Evolutionary conservation across 2,113 vertebrate genomes (phyloP).

Genomic region (Poicephalus meyeri): DNA sequence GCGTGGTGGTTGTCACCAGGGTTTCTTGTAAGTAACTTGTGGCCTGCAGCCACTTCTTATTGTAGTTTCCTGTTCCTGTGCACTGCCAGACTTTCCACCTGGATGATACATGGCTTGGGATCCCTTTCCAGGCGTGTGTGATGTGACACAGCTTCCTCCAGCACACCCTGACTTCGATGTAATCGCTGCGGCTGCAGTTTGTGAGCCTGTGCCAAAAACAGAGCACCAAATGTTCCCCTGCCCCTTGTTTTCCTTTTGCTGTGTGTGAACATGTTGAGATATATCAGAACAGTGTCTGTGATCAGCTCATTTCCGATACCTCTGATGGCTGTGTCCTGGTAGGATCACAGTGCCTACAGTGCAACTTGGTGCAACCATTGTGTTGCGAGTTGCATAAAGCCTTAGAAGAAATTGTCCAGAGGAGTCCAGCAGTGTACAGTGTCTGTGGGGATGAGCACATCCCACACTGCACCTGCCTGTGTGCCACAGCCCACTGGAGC

Average conservation of each 20-base stretch:
- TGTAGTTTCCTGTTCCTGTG: not conserved
- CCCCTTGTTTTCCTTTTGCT: not conserved
- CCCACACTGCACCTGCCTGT: too few species aligned
- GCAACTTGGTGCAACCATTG: not conserved
- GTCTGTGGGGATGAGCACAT: not conserved
- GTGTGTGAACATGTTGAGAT: not conserved
- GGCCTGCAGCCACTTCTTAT: not conserved
- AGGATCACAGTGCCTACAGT: accelerated
- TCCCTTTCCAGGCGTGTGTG: not conserved
- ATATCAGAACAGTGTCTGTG: not conserved
- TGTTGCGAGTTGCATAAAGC: not conserved
- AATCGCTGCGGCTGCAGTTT: not conserved
- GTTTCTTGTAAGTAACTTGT: not conserved
- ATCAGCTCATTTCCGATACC: not conserved
- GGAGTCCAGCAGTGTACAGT: not conserved
- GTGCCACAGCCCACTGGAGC: not conserved
- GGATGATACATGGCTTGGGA: not conserved
- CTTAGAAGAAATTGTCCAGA: not conserved
- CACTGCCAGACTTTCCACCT: not conserved
- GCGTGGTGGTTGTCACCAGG: accelerated
- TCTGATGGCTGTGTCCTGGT: not conserved
- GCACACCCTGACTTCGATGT: not conserved
- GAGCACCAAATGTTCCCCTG: not conserved
- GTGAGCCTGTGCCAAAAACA: not conserved
- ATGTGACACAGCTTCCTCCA: not conserved